Conservation (phyloP, 2,888 invertebrate species). For the Anthophora plumipes region DNA sequence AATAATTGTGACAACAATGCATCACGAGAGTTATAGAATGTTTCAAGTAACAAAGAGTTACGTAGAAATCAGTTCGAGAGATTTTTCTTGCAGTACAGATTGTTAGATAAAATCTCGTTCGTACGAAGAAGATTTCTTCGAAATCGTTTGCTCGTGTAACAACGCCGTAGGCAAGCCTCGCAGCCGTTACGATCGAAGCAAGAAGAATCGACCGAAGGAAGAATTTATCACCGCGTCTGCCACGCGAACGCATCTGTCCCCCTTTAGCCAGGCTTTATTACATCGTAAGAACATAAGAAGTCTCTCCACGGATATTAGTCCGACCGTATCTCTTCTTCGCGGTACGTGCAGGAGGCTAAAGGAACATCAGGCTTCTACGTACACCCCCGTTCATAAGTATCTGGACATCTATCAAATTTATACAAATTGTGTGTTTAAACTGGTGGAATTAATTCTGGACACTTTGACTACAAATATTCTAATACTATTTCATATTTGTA, state of each 20-base stretch:
- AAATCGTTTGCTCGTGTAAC: conserved; percentile 29
- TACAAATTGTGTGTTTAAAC: too few relatives aligned
- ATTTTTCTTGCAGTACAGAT: too few relatives aligned
- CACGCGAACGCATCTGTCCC: conserved; percentile 68
- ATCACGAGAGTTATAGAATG: too few relatives aligned
- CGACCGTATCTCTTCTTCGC: conserved; percentile 61
- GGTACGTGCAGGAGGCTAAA: conserved; percentile 39
- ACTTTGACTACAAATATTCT: too few relatives aligned
- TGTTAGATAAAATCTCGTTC: too few relatives aligned
- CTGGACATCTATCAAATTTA: too few relatives aligned
- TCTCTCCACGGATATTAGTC: conserved; percentile 64
- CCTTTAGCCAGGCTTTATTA: conserved; percentile 67
- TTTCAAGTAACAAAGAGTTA: not conserved
- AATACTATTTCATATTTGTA: too few relatives aligned
- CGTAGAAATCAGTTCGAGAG: not conserved
- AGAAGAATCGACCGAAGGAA: conserved; percentile 60
- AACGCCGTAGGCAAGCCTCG: conserved; percentile 16
- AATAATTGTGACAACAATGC: too few relatives aligned
- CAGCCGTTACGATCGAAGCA: conserved; percentile 25
- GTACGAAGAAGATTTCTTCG: conserved; percentile 27
- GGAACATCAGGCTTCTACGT: conserved; percentile 25
- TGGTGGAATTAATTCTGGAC: too few relatives aligned
- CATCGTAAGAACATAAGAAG: conserved; percentile 63
- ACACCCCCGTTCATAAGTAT: too few relatives aligned
- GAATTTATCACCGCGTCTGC: conserved; percentile 67